These are phyloP conservation scores for Myoxocephalus aenaeus DNA, from an alignment of 2,797 vertebrate species.

Conservation along the genomic window DNA sequence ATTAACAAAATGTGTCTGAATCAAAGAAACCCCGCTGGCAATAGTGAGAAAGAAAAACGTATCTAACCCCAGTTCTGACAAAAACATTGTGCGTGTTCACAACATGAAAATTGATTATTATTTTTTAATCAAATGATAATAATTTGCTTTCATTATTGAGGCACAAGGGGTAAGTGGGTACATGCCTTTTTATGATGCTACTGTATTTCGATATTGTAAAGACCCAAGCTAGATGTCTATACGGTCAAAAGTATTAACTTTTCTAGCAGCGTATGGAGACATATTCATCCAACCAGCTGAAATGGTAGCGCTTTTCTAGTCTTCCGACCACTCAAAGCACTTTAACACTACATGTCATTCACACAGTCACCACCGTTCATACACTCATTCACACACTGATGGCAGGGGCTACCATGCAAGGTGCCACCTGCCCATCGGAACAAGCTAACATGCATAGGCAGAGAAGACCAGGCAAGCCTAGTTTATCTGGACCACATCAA, in stretches of 20 bases:
- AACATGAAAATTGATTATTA: conserved; percentile 8
- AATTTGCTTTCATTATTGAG: neutral
- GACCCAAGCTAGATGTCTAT: neutral
- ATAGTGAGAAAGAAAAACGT: neutral
- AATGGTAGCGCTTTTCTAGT: too few relatives aligned
- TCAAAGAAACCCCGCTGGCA: conserved; percentile 1
- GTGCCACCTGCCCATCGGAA: neutral
- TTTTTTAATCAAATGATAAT: neutral
- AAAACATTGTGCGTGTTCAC: neutral
- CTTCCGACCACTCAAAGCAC: too few relatives aligned
- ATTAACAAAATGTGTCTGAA: neutral
- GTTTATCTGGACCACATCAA: too few relatives aligned
- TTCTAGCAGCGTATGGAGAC: neutral
- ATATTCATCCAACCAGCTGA: conserved; percentile 1
- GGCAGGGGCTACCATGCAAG: too few relatives aligned
- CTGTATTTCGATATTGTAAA: neutral
- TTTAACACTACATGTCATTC: too few relatives aligned
- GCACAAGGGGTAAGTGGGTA: neutral
- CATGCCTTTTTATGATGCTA: neutral
- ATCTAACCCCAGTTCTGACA: neutral
- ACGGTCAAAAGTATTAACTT: neutral
- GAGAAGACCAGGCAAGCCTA: neutral
- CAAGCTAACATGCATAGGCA: neutral
- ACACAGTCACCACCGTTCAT: too few relatives aligned
- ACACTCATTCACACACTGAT: too few relatives aligned